Evolutionary conservation across 2,797 vertebrate genomes (phyloP).

Genomic region (Manis javanica): DNA sequence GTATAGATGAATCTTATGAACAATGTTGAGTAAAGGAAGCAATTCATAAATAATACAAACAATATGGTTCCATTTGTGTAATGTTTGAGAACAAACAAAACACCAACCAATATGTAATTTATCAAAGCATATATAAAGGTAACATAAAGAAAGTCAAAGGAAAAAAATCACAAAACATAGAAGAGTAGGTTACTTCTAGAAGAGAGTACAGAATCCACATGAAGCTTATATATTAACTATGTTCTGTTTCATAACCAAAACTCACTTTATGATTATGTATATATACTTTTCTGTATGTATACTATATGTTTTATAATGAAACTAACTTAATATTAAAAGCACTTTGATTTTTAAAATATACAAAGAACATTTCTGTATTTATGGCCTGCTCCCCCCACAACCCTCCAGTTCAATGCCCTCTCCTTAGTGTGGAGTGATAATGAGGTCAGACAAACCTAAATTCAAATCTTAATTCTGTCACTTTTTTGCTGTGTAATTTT

Average conservation of each 20-base stretch:
- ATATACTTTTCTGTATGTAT: background rate
- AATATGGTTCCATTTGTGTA: background rate
- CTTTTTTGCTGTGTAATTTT: background rate
- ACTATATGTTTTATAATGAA: conserved; percentile 1
- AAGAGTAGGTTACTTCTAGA: conserved; percentile 9
- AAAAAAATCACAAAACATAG: background rate
- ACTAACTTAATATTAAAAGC: background rate
- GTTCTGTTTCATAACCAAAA: conserved; percentile 14
- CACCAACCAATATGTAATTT: background rate
- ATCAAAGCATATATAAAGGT: background rate
- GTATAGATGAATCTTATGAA: background rate
- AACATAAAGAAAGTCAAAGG: conserved; percentile 35
- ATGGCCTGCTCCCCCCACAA: background rate
- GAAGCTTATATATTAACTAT: background rate
- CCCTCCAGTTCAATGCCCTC: background rate
- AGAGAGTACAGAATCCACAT: background rate
- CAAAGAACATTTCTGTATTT: background rate
- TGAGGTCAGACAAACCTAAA: conserved; percentile 12
- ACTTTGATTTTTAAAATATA: conserved; percentile 50
- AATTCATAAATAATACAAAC: background rate
- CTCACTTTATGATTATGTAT: background rate
- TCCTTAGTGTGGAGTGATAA: background rate
- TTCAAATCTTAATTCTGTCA: conserved; percentile 44
- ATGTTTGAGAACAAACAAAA: conserved; percentile 50
- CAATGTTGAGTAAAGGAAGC: background rate